Base-by-base conservation (phyloP, 2,888 invertebrate species). In the Eurytoma adleriae region DNA sequence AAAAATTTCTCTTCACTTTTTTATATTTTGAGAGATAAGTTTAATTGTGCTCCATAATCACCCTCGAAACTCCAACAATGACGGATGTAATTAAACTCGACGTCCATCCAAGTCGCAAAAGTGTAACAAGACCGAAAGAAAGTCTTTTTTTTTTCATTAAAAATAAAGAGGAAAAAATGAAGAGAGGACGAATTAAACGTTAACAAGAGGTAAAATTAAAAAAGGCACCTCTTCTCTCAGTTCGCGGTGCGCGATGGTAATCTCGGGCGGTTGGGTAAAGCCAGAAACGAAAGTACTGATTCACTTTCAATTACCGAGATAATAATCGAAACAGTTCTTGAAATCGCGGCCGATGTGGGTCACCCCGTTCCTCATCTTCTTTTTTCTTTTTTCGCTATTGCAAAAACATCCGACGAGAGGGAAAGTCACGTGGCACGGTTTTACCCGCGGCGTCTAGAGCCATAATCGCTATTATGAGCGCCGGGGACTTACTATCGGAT, bases 291-390 rank as follows among this genome's bases (percentile, higher is more conserved):
- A 68, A 72, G 66, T 40, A 61, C 72, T 66, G 69, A 74, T 81
- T 81, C 78, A 71, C 70, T 74, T 70, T 81, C 78, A 70, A 78
- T 81, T 59, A 56, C 18, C 50, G 24, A 64, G 69, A 77, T 80
- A 64, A 57, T 52, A 69, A 80, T 80, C 80, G 54, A 81, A 64
- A 57, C 48, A 62, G 48, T 78, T 81, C 56, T 78, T 72, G 74
- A 77, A 76, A 80, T 64, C 68, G 50, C 18, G n/a, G 16, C 3
- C 4, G 3, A 81, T 56, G 67, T 81, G 30, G 71, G 74, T 78
- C 61, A 66, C 18, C 48, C 13, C 64, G 64, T 18, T 40, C 52
- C 62, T 57, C 50, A 69, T 68, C 16, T 16, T 66, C 40, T 40
- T 57, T 57, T 70, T 40, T 10, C 1, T 68, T 50, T 70, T 61